Evolutionary conservation across 1,140 invertebrate genomes (phyloP).

Genomic region (Scaptomyza graminum): DNA sequence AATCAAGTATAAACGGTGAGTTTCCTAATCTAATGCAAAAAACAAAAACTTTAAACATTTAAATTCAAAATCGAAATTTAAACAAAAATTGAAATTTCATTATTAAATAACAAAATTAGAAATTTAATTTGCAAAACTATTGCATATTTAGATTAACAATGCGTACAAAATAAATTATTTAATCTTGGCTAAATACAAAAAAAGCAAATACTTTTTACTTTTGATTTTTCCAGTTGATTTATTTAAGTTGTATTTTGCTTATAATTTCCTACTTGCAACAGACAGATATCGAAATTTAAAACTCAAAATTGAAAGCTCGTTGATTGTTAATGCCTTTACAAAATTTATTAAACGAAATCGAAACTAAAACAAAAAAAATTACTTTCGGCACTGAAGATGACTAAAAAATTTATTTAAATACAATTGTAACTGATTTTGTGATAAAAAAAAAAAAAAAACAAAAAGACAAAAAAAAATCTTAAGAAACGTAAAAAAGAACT

Average conservation of each 20-base stretch:
- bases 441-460: conserved; percentile 60
- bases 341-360: conserved; percentile 61
- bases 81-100: conserved; percentile 41
- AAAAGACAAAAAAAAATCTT: conserved; percentile 55
- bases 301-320: conserved; percentile 66
- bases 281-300: conserved; percentile 65
- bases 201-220: conserved; percentile 1
- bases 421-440: conserved; percentile 84
- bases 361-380: conserved; percentile 44
- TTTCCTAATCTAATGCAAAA: conserved; percentile 75
- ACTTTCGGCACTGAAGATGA: conserved; percentile 62
- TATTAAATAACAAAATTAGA: conserved; percentile 22
- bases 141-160: conserved; percentile 54
- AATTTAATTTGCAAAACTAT: conserved; percentile 38
- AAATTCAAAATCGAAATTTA: conserved; percentile 38
- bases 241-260: conserved; percentile 25
- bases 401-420: conserved; percentile 73
- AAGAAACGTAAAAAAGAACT: conserved; percentile 35
- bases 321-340: conserved; percentile 82
- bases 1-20: conserved; percentile 75
- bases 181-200: conserved; percentile 20
- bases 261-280: conserved; percentile 39
- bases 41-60: conserved; percentile 20
- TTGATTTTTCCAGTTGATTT: conserved; percentile 36
- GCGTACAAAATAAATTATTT: conserved; percentile 21